These are phyloP conservation scores for Drosophila ohnishii DNA, from an alignment of 1,140 invertebrate genomes.

Conservation along the genomic window DNA sequence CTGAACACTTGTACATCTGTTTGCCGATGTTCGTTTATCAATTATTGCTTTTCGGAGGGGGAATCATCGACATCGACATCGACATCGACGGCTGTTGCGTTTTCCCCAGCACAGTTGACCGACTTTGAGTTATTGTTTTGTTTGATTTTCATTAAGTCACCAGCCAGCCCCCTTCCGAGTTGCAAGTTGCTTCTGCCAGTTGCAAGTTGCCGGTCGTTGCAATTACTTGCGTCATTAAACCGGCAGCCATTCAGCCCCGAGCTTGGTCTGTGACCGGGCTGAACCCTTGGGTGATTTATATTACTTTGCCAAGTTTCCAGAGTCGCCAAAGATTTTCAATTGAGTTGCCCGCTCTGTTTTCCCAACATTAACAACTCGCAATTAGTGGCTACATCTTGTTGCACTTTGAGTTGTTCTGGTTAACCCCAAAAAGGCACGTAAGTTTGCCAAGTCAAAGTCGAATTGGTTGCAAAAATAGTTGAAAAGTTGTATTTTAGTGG, in stretches of 20 bases:
- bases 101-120: slow-evolving; percentile 74
- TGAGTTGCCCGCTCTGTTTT: slow-evolving; percentile 62
- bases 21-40: slow-evolving; percentile 78
- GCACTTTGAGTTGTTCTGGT: slow-evolving; percentile 27
- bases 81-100: slow-evolving; percentile 36
- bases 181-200: slow-evolving; percentile 35
- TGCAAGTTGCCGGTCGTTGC: slow-evolving; percentile 51
- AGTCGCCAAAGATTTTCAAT: slow-evolving; percentile 75
- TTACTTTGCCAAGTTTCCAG: slow-evolving; percentile 66
- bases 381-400: slow-evolving; percentile 59
- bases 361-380: slow-evolving; percentile 69
- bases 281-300: slow-evolving; percentile 81
- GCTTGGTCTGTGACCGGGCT: slow-evolving; percentile 43
- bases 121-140: slow-evolving; percentile 75
- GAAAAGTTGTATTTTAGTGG: slow-evolving; percentile 4
- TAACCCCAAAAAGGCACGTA: slow-evolving; percentile 55
- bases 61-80: not conserved
- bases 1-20: slow-evolving; percentile 79
- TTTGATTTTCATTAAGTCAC: slow-evolving; percentile 78
- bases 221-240: slow-evolving; percentile 79
- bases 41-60: slow-evolving; percentile 64
- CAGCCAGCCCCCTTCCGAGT: slow-evolving; percentile 11
- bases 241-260: slow-evolving; percentile 50
- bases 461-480: not conserved
- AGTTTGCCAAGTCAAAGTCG: slow-evolving; percentile 24